phyloP scores from a whole-genome alignment of 2,888 invertebrate species.

The Tenthredo livida region DNA sequence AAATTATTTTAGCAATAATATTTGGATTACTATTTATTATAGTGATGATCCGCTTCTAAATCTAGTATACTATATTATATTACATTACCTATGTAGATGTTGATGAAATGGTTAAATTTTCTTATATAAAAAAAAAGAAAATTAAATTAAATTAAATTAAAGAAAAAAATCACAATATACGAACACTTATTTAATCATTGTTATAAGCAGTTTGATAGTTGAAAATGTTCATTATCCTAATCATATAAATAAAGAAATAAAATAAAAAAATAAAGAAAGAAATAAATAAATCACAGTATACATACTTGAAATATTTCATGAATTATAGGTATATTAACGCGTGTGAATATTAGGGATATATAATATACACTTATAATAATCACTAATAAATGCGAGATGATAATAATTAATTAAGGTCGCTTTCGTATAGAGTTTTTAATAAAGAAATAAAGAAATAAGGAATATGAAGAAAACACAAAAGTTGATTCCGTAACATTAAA shows the following conservation, averaged over 20 bases:
- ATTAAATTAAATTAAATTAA: background rate
- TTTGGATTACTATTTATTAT: constrained; percentile 61
- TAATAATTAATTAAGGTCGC: constrained; percentile 38
- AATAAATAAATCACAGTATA: background rate
- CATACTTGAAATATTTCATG: background rate
- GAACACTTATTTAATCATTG: background rate
- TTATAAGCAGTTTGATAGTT: background rate
- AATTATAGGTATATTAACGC: constrained; percentile 5
- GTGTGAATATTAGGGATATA: constrained; percentile 13
- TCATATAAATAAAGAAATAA: background rate
- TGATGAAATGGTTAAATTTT: constrained; percentile 59
- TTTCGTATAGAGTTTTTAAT: background rate
- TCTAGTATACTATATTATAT: constrained; percentile 53
- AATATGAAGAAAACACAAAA: background rate
- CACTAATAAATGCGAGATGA: constrained; percentile 15
- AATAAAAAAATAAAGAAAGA: background rate
- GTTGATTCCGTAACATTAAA: constrained; percentile 17
- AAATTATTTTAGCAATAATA: constrained; percentile 72
- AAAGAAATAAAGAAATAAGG: background rate
- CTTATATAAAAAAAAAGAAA: constrained; percentile 6
- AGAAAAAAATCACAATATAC: background rate
- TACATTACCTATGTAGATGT: constrained; percentile 49
- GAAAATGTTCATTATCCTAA: constrained; percentile 19
- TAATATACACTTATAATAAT: background rate
- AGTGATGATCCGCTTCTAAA: constrained; percentile 63